phyloP scores from a whole-genome alignment of 2,797 vertebrate genomes.

The Orientallactaga sibirica region DNA sequence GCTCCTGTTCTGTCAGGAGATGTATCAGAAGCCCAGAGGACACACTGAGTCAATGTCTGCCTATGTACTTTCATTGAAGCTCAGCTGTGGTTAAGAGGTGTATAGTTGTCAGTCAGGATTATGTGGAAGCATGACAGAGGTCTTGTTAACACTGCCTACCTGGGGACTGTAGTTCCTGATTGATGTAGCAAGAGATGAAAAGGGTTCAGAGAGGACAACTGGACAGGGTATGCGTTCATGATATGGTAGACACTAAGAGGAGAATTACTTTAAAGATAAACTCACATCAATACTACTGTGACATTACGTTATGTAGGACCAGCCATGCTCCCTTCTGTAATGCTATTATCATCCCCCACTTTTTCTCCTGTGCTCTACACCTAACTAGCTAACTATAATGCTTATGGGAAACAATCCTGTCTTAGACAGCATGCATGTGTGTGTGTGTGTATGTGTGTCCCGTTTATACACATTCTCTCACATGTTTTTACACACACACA shows the following conservation, averaged over 20 bases:
- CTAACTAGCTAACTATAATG: neutral
- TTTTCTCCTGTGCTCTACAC: neutral
- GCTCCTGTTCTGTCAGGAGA: neutral
- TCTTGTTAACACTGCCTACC: neutral
- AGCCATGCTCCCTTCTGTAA: neutral
- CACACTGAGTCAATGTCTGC: neutral
- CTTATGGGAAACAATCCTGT: neutral
- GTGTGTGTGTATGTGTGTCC: neutral
- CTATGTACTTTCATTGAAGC: rapidly evolving
- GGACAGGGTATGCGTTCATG: neutral
- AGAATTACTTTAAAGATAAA: neutral
- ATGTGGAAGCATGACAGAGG: too few relatives aligned
- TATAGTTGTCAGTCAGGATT: neutral
- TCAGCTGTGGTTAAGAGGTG: neutral
- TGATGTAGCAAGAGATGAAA: too few relatives aligned
- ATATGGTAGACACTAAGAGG: neutral
- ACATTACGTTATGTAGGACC: neutral
- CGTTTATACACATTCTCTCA: neutral
- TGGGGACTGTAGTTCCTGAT: too few relatives aligned
- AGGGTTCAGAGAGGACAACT: neutral
- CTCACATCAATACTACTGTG: neutral
- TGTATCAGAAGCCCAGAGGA: neutral
- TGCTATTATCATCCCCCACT: neutral
- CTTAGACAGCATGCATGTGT: neutral
- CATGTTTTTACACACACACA: too few relatives aligned